Evolutionary conservation across 2,797 vertebrate genomes (phyloP).

Genomic region (Holocentrus rufus): DNA sequence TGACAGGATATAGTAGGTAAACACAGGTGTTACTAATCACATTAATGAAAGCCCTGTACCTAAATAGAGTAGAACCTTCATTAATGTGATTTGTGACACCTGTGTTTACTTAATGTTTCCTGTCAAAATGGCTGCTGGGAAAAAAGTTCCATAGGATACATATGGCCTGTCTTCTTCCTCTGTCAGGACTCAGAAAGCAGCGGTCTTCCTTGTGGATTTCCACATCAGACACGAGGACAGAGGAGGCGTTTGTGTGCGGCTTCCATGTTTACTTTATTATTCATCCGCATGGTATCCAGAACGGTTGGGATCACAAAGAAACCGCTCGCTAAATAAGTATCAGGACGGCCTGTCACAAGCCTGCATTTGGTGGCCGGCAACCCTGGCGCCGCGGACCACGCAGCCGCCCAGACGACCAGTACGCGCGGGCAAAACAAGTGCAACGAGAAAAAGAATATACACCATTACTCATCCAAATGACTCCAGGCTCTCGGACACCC

Average conservation of each 20-base stretch:
- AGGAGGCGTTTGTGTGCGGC: neutral
- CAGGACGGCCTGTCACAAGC: too few relatives aligned
- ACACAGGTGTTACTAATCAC: too few relatives aligned
- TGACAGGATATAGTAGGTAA: too few relatives aligned
- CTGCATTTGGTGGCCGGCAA: neutral
- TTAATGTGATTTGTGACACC: too few relatives aligned
- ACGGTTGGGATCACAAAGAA: too few relatives aligned
- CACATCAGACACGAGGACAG: neutral
- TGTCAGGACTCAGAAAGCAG: slow-evolving; percentile 2
- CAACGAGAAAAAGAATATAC: slow-evolving; percentile 15
- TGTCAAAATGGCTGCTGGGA: too few relatives aligned
- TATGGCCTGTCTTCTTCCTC: neutral
- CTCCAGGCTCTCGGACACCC: slow-evolving; percentile 34
- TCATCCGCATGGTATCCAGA: neutral
- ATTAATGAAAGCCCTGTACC: too few relatives aligned
- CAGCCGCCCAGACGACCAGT: neutral
- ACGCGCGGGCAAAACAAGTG: slow-evolving; percentile 32
- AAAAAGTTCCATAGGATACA: too few relatives aligned
- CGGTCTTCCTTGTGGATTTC: neutral
- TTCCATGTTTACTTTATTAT: slow-evolving; percentile 4
- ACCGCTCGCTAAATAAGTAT: too few relatives aligned
- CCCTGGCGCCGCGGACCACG: neutral
- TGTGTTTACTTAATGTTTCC: too few relatives aligned
- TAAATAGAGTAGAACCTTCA: too few relatives aligned
- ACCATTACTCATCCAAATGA: slow-evolving; percentile 39